Conservation (phyloP, 2,797 vertebrate genomes). For the Dipus sagitta region DNA sequence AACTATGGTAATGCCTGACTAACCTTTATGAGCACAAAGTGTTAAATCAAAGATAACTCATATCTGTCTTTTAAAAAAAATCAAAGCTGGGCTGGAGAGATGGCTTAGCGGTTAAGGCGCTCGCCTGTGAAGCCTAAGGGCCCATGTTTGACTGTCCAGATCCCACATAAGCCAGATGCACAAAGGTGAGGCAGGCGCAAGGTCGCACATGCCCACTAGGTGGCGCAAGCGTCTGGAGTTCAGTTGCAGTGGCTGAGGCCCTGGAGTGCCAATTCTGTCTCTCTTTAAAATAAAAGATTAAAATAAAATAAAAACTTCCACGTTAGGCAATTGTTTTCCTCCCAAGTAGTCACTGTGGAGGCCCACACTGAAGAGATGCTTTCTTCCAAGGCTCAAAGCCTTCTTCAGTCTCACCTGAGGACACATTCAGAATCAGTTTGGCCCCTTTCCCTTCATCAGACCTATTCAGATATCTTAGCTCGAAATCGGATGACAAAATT, state of each 20-base stretch:
- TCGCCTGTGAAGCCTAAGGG: too few relatives aligned
- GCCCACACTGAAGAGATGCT: not conserved
- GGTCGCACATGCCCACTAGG: too few relatives aligned
- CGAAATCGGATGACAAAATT: slow-evolving; percentile 30
- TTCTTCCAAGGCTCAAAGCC: slow-evolving; percentile 48
- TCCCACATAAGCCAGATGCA: too few relatives aligned
- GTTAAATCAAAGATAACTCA: not conserved
- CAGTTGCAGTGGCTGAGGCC: too few relatives aligned
- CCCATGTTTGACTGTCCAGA: too few relatives aligned
- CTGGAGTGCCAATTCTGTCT: too few relatives aligned
- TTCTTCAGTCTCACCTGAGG: slow-evolving; percentile 22
- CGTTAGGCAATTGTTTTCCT: not conserved
- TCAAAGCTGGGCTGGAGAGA: not conserved
- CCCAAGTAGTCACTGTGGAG: slow-evolving; percentile 38
- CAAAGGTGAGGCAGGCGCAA: too few relatives aligned
- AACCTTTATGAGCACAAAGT: slow-evolving; percentile 19
- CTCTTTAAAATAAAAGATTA: too few relatives aligned
- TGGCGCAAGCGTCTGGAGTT: too few relatives aligned
- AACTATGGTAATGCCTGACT: not conserved
- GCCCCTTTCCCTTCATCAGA: slow-evolving; percentile 31
- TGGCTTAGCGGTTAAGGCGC: too few relatives aligned
- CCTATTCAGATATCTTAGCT: not conserved
- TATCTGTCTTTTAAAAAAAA: not conserved
- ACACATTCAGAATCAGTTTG: slow-evolving; percentile 14
- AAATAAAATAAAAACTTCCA: slow-evolving; percentile 22